Percentiles rank a stretch among this genome's conserved stretches.
Conservation (phyloP, 2,797 vertebrate species). For the Melanotaenia trifasciata region DNA sequence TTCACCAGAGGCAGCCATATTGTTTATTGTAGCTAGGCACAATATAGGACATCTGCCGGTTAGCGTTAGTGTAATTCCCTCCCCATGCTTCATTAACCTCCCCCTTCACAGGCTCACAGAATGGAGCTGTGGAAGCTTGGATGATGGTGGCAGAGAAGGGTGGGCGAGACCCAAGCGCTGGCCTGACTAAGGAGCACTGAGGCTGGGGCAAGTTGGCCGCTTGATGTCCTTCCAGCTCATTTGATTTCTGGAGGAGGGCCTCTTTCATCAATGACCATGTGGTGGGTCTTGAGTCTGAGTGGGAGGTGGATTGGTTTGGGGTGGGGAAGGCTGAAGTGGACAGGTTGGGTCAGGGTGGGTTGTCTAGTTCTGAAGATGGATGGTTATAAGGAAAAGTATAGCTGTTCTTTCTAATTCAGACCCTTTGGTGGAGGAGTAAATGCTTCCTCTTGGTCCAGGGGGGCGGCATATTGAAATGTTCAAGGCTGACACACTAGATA, state of each 20-base stretch:
- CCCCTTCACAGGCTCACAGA: conserved; percentile 88
- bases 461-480: not conserved
- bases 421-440: conserved; percentile 4
- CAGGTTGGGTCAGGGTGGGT: conserved; percentile 44
- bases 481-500: not conserved
- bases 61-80: conserved; percentile 88
- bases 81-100: conserved; percentile 91
- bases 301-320: conserved; percentile 59
- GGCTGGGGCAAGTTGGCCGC: conserved; percentile 77
- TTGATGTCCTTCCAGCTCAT: conserved; percentile 95
- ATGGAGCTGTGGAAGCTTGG: conserved; percentile 80
- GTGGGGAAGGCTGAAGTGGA: conserved; percentile 54
- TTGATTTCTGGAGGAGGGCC: conserved; percentile 88
- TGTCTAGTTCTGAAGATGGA: conserved; percentile 32
- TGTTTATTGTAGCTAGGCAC: conserved; percentile 86
- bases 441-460: conserved; percentile 9
- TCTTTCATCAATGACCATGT: conserved; percentile 87
- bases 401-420: conserved; percentile 19
- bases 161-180: conserved; percentile 69
- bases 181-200: conserved; percentile 62
- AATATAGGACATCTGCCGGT: conserved; percentile 88
- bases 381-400: conserved; percentile 29
- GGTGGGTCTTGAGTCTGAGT: conserved; percentile 85
- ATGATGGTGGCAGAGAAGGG: conserved; percentile 57
- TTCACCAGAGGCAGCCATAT: conserved; percentile 84